These are phyloP conservation scores for Lophochroa leadbeateri DNA, from an alignment of 2,113 vertebrate species.

Conservation along the genomic window DNA sequence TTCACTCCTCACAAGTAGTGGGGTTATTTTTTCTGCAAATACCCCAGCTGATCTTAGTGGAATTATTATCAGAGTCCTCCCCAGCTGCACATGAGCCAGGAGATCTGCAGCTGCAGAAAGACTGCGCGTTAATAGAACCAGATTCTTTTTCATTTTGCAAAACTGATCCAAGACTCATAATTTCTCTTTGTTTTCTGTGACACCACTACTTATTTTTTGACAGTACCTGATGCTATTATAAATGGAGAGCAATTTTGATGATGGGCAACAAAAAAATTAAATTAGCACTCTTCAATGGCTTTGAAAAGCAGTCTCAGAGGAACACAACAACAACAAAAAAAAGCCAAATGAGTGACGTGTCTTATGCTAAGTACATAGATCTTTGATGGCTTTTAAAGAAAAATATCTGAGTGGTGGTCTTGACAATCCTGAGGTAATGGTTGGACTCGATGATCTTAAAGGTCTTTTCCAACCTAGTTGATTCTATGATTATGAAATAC, in stretches of 20 bases:
- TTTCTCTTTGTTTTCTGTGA: background rate
- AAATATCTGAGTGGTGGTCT: background rate
- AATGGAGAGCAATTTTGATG: background rate
- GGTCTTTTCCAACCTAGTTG: background rate
- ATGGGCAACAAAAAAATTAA: background rate
- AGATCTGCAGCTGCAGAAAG: background rate
- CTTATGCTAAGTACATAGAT: background rate
- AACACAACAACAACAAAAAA: background rate
- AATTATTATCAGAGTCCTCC: background rate
- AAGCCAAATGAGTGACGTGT: background rate
- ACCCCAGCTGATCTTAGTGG: background rate
- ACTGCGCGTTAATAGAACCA: background rate
- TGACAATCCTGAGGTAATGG: background rate
- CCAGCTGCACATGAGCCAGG: background rate
- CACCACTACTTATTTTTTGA: background rate
- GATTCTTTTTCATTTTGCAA: background rate
- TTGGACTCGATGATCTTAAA: background rate
- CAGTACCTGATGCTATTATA: background rate
- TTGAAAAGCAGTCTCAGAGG: background rate
- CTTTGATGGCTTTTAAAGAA: background rate
- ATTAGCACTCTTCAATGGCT: background rate
- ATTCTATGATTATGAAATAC: background rate
- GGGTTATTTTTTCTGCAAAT: background rate
- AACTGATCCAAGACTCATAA: background rate
- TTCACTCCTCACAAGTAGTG: background rate